Conservation (phyloP, 1,140 invertebrate genomes). For the Bombus consobrinus region DNA sequence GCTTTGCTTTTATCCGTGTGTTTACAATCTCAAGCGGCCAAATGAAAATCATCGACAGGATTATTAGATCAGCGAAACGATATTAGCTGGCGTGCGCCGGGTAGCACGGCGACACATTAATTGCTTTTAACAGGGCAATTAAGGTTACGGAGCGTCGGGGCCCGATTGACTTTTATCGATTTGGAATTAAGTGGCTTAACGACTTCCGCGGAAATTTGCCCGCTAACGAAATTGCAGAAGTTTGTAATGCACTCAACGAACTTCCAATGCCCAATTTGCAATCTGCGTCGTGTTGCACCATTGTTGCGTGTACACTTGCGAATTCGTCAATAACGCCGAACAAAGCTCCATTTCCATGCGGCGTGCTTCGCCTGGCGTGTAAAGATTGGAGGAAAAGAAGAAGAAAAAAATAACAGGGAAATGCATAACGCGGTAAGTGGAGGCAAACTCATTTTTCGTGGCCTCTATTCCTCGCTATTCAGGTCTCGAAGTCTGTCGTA, state of each 20-base stretch:
- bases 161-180: constrained; percentile 59
- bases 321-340: constrained; percentile 6
- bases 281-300: background rate
- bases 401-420: background rate
- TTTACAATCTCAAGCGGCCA: constrained; percentile 4
- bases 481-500: background rate
- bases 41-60: constrained; percentile 6
- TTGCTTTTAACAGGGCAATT: constrained; percentile 54
- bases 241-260: constrained; percentile 15
- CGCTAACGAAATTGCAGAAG: constrained; percentile 47
- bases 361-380: background rate
- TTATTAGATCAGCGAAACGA: constrained; percentile 18
- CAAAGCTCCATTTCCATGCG: background rate
- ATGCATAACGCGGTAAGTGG: too few relatives aligned
- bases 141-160: constrained; percentile 16
- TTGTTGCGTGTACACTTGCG: constrained; percentile 15
- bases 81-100: background rate
- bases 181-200: constrained; percentile 46
- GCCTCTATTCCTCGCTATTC: background rate
- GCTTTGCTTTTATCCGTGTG: background rate
- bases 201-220: constrained; percentile 3
- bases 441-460: too few relatives aligned
- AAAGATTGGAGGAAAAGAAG: background rate
- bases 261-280: constrained; percentile 13
- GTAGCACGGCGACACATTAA: constrained; percentile 38